Percentiles rank a stretch among this genome's conserved stretches.
Conservation (phyloP, 1,140 invertebrate genomes). For the Euglossa dilemma region DNA sequence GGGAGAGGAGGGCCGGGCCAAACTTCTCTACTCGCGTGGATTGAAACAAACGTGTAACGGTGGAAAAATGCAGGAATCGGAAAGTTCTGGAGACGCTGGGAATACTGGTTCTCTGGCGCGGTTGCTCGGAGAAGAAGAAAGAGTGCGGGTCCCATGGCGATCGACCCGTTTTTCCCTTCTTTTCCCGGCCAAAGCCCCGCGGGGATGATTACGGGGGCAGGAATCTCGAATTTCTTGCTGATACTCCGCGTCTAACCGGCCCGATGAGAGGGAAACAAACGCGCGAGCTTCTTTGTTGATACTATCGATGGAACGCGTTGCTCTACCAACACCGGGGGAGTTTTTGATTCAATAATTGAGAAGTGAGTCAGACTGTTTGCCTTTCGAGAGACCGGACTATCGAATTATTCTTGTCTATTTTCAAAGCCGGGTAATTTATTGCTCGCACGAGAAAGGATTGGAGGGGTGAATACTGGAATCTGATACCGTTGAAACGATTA, state of each 20-base stretch:
- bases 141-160: neutral
- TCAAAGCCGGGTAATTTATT: neutral
- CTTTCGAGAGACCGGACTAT: neutral
- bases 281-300: neutral
- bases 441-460: neutral
- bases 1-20: too few relatives aligned
- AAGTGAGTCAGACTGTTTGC: neutral
- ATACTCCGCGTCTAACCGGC: neutral
- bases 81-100: too few relatives aligned
- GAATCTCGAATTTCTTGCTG: slow-evolving; percentile 36
- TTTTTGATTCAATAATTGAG: neutral
- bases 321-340: too few relatives aligned
- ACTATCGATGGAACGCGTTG: neutral
- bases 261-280: slow-evolving; percentile 2
- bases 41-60: too few relatives aligned
- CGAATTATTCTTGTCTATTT: neutral
- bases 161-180: neutral
- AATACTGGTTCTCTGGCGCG: too few relatives aligned
- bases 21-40: too few relatives aligned
- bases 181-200: neutral
- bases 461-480: neutral
- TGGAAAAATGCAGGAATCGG: too few relatives aligned
- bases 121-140: neutral
- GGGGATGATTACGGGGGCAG: slow-evolving; percentile 14
- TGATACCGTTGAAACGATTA: neutral